phyloP scores from a whole-genome alignment of 2,113 vertebrate species.

The Pipa parva region DNA sequence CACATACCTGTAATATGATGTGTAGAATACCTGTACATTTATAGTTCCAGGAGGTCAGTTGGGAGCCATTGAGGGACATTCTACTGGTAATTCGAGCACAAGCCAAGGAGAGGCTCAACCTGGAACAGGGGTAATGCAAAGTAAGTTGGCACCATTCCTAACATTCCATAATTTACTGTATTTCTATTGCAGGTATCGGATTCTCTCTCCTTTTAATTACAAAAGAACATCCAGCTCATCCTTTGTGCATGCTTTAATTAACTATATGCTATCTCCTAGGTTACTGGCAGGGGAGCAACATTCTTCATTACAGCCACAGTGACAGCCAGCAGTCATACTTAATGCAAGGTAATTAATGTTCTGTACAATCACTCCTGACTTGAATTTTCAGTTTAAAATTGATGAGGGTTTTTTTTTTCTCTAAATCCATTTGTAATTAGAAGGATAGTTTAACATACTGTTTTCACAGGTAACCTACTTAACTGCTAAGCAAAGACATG shows the following conservation, averaged over 20 bases:
- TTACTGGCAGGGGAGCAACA: constrained; percentile 66
- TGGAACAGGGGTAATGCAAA: constrained; percentile 53
- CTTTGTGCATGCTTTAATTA: neutral
- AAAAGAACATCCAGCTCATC: neutral
- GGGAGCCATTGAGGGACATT: constrained; percentile 49
- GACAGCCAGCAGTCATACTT: constrained; percentile 66
- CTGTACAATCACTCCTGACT: neutral
- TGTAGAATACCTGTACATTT: too few relatives aligned
- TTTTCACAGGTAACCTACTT: too few relatives aligned
- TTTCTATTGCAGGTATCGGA: neutral
- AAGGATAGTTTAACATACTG: too few relatives aligned
- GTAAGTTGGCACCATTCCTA: constrained; percentile 36
- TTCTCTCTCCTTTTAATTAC: neutral
- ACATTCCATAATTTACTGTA: neutral
- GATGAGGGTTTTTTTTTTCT: too few relatives aligned
- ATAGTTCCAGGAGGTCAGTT: constrained; percentile 49
- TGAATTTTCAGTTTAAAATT: too few relatives aligned
- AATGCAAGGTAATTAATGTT: constrained; percentile 59
- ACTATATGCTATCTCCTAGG: constrained; percentile 50
- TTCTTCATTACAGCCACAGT: constrained; percentile 64
- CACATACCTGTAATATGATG: too few relatives aligned
- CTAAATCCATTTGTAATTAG: too few relatives aligned
- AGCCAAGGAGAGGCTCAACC: constrained; percentile 48
- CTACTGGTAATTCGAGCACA: constrained; percentile 47
- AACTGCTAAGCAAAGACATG: too few relatives aligned